Conservation (phyloP, 2,888 invertebrate species). For the Tinea trinotella region DNA sequence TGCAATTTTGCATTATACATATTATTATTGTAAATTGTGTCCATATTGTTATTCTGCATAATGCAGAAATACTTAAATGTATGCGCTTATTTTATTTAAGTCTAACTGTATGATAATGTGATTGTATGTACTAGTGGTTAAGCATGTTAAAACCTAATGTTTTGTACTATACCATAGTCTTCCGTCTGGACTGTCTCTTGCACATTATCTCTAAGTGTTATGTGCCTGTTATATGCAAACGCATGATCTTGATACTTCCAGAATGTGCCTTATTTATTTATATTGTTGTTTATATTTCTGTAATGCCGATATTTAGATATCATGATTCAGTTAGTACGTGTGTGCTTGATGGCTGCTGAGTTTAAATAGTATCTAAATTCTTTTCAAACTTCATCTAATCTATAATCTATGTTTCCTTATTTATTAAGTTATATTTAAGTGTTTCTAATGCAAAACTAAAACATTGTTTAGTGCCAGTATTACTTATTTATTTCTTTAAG, state of each 20-base stretch:
- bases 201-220: slow-evolving; percentile 14
- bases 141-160: slow-evolving; percentile 1
- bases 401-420: background rate
- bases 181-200: background rate
- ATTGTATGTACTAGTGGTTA: slow-evolving; percentile 10
- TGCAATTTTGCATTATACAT: slow-evolving; percentile 46
- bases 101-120: slow-evolving; percentile 33
- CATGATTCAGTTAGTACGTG: background rate
- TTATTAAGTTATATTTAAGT: background rate
- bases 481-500: slow-evolving; percentile 5
- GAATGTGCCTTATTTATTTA: slow-evolving; percentile 67
- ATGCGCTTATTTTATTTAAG: slow-evolving; percentile 68
- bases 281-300: background rate
- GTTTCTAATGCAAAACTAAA: background rate
- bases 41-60: slow-evolving; percentile 73
- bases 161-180: background rate
- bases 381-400: background rate
- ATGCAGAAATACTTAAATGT: slow-evolving; percentile 71
- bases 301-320: background rate
- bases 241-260: slow-evolving; percentile 67
- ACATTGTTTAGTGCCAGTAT: slow-evolving; percentile 6
- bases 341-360: background rate
- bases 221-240: slow-evolving; percentile 22
- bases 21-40: slow-evolving; percentile 67
- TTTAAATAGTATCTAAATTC: background rate